These are phyloP conservation scores for Akabosia matsudoensis DNA, from an alignment of 1,140 invertebrate genomes.

Conservation along the genomic window DNA sequence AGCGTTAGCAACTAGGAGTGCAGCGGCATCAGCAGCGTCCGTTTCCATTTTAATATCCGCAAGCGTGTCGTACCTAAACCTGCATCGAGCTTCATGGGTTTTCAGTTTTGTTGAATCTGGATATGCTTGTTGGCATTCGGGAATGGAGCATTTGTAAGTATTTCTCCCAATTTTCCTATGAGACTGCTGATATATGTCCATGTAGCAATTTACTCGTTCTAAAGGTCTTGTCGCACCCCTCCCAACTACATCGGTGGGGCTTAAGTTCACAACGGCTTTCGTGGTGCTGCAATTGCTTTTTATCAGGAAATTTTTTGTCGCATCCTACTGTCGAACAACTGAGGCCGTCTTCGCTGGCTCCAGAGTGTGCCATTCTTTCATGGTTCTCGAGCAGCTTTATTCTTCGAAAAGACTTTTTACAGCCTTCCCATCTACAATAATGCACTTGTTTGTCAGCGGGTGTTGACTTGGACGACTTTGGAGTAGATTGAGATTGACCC, in stretches of 20 bases:
- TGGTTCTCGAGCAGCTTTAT: conserved; percentile 35
- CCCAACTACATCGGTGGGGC: conserved; percentile 36
- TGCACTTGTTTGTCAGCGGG: conserved; percentile 27
- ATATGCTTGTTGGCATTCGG: conserved; percentile 25
- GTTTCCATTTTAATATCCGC: conserved; percentile 21
- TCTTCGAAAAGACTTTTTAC: conserved; percentile 34
- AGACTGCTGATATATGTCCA: conserved; percentile 36
- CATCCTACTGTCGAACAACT: conserved; percentile 21
- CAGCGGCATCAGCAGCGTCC: background rate
- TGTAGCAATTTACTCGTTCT: conserved; percentile 36
- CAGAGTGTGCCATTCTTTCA: conserved; percentile 26
- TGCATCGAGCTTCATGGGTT: conserved; percentile 35
- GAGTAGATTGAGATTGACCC: conserved; percentile 18
- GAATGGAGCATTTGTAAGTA: conserved; percentile 37
- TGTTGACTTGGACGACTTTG: conserved; percentile 21
- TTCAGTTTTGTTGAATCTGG: conserved; percentile 35
- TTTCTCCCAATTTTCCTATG: conserved; percentile 35
- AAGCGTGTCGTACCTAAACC: conserved; percentile 33
- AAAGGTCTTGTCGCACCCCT: conserved; percentile 39
- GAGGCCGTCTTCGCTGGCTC: background rate
- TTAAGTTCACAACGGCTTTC: conserved; percentile 35
- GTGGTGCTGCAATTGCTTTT: conserved; percentile 32
- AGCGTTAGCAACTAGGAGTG: conserved; percentile 1
- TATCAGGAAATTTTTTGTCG: conserved; percentile 30
- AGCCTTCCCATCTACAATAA: conserved; percentile 36